Base-by-base conservation (phyloP, 2,888 invertebrate species). In the Magallana nippona region DNA sequence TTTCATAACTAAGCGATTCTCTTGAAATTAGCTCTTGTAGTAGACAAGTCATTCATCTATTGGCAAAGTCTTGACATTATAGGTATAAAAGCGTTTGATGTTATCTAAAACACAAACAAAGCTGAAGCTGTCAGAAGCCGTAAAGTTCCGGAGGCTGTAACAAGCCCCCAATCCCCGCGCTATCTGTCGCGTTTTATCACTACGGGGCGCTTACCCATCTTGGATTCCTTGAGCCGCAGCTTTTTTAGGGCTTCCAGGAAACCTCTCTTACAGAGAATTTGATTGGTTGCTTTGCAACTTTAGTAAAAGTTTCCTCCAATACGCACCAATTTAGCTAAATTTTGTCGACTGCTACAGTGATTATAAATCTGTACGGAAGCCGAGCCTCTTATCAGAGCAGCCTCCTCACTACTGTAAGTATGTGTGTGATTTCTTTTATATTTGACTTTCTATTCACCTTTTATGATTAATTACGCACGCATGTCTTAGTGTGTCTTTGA, bases 361-460 rank as follows among this genome's bases (percentile, higher is more conserved):
- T 79, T 79, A 79, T 79, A 79, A 79, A 79, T 55, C 57, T 79
- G 57, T 79, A 79, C 56, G 57, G 56, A 22, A 79, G 57, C 79
- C 57, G 57, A 79, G 27, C 56, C 32, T 57, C 79, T 79, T 57
- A 56, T 57, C 79, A 79, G 79, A 79, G 57, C 79, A 79, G 79
- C 79, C 57, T 71, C 71, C 13, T 71, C 71, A 79, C 79, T 56
- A 79, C 57, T 79, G 79, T 79, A 79, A 79, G 79, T 79, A 79
- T 79, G 56, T 57, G 79, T 57, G 57, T 79, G 27, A 79, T 79
- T 79, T 79, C 57, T 55, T 15, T 79, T 56, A 78, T 44, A 79
- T 57, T 58, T 79, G 79, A 57, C 22, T 57, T 79, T 57, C 57
- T 13, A 44, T 79, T 78, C 78, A 78, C 55, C 32, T 57, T 27